Evolutionary conservation across 2,113 vertebrate species (phyloP), one percentile per base, ranked within the genome.

Genomic region (Lethenteron camtschaticum): DNA sequence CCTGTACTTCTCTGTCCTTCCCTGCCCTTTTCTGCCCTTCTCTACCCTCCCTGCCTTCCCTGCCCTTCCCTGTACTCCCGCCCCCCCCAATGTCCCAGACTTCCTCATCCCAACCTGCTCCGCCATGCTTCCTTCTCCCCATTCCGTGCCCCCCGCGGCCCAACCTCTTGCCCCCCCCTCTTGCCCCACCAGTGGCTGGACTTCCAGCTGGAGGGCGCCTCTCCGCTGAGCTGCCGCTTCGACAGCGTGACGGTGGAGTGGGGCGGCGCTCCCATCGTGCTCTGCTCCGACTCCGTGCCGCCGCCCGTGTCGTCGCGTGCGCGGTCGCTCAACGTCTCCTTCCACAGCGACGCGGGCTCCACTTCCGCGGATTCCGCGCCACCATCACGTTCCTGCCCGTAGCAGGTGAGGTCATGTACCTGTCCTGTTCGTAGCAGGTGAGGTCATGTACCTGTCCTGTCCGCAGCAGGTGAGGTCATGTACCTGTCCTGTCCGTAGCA

Each of bases 131-230:
- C 41, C 41, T 41, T 6, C 41, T 1, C 41, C 41, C 41, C 41
- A 7, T 1, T 5, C 41, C 41, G 41, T 41, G 41, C 41, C 41
- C 6, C 24, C 41, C 41, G 5, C 7, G 41, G 41, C 41, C 41
- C 41, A 66, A 66, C 24, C 63, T 24, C n/a, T 18, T 66, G n/a
- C n/a, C 10, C 63, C 9, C 24, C 63, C n/a, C 63, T 9, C 24
- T 66, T 9, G 9, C 9, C 10, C 63, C 63, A 16, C 9, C 63
- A 66, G 63, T 66, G 63, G 63, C n/a, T 66, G 63, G 24, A n/a
- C 63, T 66, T 66, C 63, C n/a, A 66, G n/a, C 63, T 66, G 63
- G 63, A 66, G 24, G 63, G 63, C 63, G n/a, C 24, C 24, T n/a
- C 24, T n/a, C n/a, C n/a, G n/a, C 63, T 16, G n/a, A 66, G 24